Conservation (phyloP, 2,797 vertebrate species). For the Crenichthys baileyi region DNA sequence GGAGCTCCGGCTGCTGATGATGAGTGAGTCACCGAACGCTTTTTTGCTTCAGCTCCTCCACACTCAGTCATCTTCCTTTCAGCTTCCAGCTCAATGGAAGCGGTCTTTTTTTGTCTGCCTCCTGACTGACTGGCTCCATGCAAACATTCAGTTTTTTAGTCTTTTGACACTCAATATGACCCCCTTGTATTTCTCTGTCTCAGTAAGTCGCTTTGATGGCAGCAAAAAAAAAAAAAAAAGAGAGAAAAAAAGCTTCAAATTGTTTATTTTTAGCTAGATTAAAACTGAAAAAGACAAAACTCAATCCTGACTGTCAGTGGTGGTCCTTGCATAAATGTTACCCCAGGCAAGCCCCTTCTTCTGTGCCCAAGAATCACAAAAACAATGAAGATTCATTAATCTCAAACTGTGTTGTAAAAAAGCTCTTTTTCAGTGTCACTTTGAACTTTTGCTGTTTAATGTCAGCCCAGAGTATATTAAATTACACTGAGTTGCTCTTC, state of each 20-base stretch:
- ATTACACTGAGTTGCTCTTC: no score
- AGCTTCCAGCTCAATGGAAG: conserved; percentile 60
- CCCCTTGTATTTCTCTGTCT: conserved; percentile 29
- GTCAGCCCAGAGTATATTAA: no score
- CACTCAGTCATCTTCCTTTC: conserved; percentile 70
- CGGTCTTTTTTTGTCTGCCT: conserved; percentile 69
- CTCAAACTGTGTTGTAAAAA: no score
- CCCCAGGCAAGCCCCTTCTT: neutral
- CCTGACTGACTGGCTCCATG: conserved; percentile 46
- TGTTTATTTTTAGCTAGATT: neutral
- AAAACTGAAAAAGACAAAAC: neutral
- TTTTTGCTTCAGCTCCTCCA: conserved; percentile 70
- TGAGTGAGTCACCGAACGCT: conserved; percentile 73
- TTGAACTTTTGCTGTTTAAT: no score
- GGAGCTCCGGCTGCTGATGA: conserved; percentile 61
- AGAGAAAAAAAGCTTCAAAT: neutral
- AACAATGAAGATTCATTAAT: neutral
- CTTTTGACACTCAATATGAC: conserved; percentile 40
- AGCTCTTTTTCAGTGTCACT: no score
- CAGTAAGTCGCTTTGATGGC: conserved; percentile 10
- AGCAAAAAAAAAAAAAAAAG: conserved; percentile 21
- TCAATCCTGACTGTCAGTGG: neutral
- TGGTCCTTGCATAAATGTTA: neutral
- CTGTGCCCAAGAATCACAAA: neutral
- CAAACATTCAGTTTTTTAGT: conserved; percentile 53